Percentiles rank a stretch among this genome's conserved stretches.
These are phyloP conservation scores for Lypha dubia DNA, from an alignment of 2,888 invertebrate genomes.

Conservation along the genomic window DNA sequence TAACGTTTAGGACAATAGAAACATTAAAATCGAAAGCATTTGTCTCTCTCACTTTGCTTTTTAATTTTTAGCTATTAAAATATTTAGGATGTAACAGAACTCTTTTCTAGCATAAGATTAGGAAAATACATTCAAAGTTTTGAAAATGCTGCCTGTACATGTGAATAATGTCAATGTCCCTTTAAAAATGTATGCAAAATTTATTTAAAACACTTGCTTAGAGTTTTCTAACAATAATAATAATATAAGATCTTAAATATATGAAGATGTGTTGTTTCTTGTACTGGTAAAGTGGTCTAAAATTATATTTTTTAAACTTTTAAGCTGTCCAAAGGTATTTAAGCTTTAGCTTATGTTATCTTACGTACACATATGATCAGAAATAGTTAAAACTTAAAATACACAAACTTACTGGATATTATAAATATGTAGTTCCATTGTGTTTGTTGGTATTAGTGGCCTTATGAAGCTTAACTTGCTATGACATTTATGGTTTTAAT, in stretches of 20 bases:
- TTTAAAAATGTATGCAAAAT: neutral
- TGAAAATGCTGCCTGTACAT: too few relatives aligned
- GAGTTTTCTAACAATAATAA: too few relatives aligned
- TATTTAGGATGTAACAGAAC: constrained; percentile 14
- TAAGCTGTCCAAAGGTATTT: constrained; percentile 82
- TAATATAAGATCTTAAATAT: constrained; percentile 24
- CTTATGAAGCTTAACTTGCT: constrained; percentile 79
- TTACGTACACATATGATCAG: neutral
- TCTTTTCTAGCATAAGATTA: constrained; percentile 37
- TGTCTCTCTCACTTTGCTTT: neutral
- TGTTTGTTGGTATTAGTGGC: constrained; percentile 44
- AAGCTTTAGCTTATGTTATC: constrained; percentile 78
- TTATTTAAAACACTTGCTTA: neutral
- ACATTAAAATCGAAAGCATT: constrained; percentile 37
- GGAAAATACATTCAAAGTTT: neutral
- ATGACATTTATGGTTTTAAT: constrained; percentile 81
- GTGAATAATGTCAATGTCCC: too few relatives aligned
- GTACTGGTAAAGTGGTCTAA: constrained; percentile 46
- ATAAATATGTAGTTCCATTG: constrained; percentile 30
- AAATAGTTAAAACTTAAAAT: neutral
- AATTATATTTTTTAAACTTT: constrained; percentile 76
- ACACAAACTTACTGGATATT: constrained; percentile 4
- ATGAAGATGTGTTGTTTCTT: constrained; percentile 31
- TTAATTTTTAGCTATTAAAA: constrained; percentile 42
- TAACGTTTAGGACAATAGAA: constrained; percentile 20